phyloP scores from a whole-genome alignment of 2,113 vertebrate genomes.

The Xerus inauris region DNA sequence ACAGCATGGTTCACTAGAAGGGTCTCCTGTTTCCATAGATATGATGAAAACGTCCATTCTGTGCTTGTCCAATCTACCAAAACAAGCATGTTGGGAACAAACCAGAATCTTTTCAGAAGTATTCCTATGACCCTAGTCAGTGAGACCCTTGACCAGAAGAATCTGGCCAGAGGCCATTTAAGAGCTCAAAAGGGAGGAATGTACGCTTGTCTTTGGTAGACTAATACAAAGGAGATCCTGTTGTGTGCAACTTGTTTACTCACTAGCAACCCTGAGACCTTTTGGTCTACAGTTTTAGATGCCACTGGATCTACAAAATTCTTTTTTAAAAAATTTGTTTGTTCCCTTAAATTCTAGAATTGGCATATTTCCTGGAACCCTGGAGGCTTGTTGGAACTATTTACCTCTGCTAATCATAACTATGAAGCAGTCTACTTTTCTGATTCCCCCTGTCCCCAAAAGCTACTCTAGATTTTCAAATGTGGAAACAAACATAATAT shows the following conservation, averaged over 20 bases:
- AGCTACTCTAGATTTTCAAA: neutral
- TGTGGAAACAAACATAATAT: neutral
- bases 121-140: neutral
- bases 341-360: neutral
- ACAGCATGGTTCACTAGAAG: neutral
- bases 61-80: neutral
- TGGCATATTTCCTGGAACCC: neutral
- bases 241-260: neutral
- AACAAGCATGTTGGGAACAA: constrained; percentile 18
- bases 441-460: neutral
- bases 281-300: constrained; percentile 5
- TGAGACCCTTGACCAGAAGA: constrained; percentile 30
- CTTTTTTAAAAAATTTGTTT: neutral
- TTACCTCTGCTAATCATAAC: neutral
- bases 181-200: constrained; percentile 56
- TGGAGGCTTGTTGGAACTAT: neutral
- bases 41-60: neutral
- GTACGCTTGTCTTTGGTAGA: neutral
- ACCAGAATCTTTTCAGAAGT: constrained; percentile 29
- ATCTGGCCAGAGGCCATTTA: constrained; percentile 43
- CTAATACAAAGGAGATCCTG: constrained; percentile 37
- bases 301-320: neutral
- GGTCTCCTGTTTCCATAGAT: neutral
- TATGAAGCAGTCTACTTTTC: neutral
- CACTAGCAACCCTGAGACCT: neutral